Conservation (phyloP, 1,140 invertebrate species). For the Temnothorax longispinosus region DNA sequence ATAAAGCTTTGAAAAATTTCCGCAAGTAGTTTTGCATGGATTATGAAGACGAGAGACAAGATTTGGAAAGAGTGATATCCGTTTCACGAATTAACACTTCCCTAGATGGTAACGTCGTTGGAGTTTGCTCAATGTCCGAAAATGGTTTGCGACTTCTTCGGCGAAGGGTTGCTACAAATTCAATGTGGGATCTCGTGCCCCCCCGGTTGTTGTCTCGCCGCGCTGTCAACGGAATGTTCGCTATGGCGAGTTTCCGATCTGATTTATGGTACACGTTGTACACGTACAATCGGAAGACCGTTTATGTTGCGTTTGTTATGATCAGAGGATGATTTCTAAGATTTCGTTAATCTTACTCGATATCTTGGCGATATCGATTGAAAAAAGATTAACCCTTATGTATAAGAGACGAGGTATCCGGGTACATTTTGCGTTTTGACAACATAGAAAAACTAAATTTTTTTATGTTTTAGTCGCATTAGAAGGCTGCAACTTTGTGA, state of each 20-base stretch:
- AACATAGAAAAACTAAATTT: too few relatives aligned
- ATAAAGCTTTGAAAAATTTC: neutral
- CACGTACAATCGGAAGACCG: slow-evolving; percentile 52
- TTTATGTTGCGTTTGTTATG: slow-evolving; percentile 56
- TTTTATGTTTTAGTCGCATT: too few relatives aligned
- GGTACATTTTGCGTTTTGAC: too few relatives aligned
- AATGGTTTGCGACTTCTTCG: slow-evolving; percentile 69
- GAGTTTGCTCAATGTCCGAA: slow-evolving; percentile 64
- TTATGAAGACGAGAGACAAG: slow-evolving; percentile 49
- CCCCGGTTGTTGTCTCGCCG: neutral
- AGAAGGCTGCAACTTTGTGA: too few relatives aligned
- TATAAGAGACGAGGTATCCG: too few relatives aligned
- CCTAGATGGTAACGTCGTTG: slow-evolving; percentile 67
- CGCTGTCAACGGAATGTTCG: slow-evolving; percentile 66
- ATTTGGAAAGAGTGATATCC: slow-evolving; percentile 59
- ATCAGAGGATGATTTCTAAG: neutral
- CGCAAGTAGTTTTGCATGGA: neutral
- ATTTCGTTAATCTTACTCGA: neutral
- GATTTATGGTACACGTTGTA: slow-evolving; percentile 63
- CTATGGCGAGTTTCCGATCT: slow-evolving; percentile 67
- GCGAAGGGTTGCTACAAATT: slow-evolving; percentile 62
- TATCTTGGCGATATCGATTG: neutral
- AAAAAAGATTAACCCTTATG: too few relatives aligned
- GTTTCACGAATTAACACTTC: slow-evolving; percentile 58
- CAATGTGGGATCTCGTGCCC: slow-evolving; percentile 51